Base-by-base conservation (phyloP, 37 sponge, comb jelly and placozoan genomes). In the Chondrosia reniformis region DNA sequence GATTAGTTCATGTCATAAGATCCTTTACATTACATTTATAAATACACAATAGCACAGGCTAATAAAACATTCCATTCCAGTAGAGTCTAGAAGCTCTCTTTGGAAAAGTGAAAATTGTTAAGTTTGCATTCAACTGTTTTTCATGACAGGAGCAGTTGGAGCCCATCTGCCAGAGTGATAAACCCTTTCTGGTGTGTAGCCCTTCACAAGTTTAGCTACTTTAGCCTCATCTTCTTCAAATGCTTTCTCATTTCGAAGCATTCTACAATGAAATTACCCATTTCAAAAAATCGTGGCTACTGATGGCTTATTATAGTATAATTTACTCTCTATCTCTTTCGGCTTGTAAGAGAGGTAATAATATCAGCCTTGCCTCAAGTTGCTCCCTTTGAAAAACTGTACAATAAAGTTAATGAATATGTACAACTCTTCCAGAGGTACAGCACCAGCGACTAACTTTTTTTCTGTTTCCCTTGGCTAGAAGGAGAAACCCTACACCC, bases 241-340 rank as follows among this genome's bases (percentile, higher is more conserved):
- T 27, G 75, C 62, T 45, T 81, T 80, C 86, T 90, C 72, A 28
- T 80, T 78, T 28, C 83, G 74, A 13, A 96, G 77, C 36, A 87
- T 79, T 43, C 91, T 94, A 42, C 24, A 49, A n/a, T 43, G 24
- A 73, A 13, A n/a, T n/a, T n/a, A n/a, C n/a, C n/a, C n/a, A n/a
- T n/a, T n/a, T n/a, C n/a, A n/a, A n/a, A n/a, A n/a, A n/a, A n/a
- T n/a, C n/a, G n/a, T n/a, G n/a, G n/a, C n/a, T n/a, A n/a, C n/a
- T n/a, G n/a, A n/a, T n/a, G n/a, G n/a, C n/a, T n/a, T n/a, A n/a
- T n/a, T n/a, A n/a, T n/a, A 39, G 1, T 43, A 9, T 30, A 5
- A 73, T 45, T 67, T 30, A 91, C 95, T 86, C 90, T 81, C 97
- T 89, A 69, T 96, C 97, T 12, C 87, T 66, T 46, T 96, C 97